Conservation (phyloP, 2,888 invertebrate genomes). For the Luperina testacea region DNA sequence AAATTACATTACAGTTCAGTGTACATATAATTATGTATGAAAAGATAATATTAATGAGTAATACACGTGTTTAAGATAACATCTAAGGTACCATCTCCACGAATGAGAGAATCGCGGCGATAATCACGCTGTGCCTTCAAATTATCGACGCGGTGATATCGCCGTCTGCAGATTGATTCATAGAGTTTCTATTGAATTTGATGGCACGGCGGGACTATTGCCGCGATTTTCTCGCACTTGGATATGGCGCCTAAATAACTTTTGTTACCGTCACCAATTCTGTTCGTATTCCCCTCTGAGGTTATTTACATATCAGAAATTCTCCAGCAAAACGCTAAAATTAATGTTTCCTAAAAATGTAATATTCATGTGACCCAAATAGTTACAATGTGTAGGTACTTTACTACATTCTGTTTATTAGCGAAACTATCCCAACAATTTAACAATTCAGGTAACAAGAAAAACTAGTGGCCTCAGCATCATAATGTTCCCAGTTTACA, state of each 20-base stretch:
- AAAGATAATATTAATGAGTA: conserved; percentile 26
- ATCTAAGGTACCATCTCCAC: neutral
- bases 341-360: conserved; percentile 12
- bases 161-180: neutral
- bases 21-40: neutral
- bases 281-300: neutral
- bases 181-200: neutral
- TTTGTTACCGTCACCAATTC: neutral
- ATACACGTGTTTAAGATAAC: conserved; percentile 1
- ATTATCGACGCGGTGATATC: neutral
- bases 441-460: conserved; percentile 59
- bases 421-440: conserved; percentile 45
- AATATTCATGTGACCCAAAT: conserved; percentile 29
- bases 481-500: conserved; percentile 59
- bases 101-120: neutral
- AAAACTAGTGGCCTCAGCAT: conserved; percentile 43
- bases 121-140: neutral
- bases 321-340: neutral
- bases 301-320: conserved; percentile 1
- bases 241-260: neutral
- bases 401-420: conserved; percentile 41
- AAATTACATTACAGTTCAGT: conserved; percentile 34
- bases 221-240: neutral
- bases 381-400: conserved; percentile 15
- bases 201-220: neutral